Evolutionary conservation across 2,113 vertebrate species (phyloP).

Genomic region (Dromiciops gliroides): DNA sequence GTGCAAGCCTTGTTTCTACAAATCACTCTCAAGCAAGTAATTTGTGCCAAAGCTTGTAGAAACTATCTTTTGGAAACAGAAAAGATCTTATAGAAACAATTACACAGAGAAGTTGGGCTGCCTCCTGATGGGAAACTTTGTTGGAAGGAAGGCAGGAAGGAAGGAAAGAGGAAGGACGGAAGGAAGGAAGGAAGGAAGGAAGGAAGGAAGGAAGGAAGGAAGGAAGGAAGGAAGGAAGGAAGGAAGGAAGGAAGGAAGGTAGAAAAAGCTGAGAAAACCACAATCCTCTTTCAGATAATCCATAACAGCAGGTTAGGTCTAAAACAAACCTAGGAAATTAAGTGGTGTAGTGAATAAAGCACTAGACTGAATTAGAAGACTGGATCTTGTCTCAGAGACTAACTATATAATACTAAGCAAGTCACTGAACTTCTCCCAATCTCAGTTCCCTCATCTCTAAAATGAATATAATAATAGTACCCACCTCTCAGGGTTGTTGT

Average conservation of each 20-base stretch:
- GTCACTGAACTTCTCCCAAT: no score
- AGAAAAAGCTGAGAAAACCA: neutral
- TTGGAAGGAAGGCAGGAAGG: no score
- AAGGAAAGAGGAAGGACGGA: neutral
- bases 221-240: neutral
- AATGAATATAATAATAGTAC: no score
- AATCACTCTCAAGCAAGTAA: slow-evolving; percentile 84
- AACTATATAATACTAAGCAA: no score
- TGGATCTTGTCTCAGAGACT: no score
- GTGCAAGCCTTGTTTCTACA: slow-evolving; percentile 84
- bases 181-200: no score
- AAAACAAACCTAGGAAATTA: no score
- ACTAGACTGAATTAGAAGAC: no score
- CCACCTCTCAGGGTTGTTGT: no score
- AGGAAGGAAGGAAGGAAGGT: neutral
- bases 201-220: no score
- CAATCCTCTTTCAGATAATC: slow-evolving; percentile 24
- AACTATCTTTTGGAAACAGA: slow-evolving; percentile 56
- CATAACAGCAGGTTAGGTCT: neutral
- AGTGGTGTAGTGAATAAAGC: no score
- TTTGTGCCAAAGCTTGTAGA: slow-evolving; percentile 81
- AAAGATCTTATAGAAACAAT: slow-evolving; percentile 77
- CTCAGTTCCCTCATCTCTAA: no score
- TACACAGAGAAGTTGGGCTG: slow-evolving; percentile 81
- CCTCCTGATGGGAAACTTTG: slow-evolving; percentile 65